Conservation (phyloP, 2,113 vertebrate species). For the Haliaeetus leucogaster region DNA sequence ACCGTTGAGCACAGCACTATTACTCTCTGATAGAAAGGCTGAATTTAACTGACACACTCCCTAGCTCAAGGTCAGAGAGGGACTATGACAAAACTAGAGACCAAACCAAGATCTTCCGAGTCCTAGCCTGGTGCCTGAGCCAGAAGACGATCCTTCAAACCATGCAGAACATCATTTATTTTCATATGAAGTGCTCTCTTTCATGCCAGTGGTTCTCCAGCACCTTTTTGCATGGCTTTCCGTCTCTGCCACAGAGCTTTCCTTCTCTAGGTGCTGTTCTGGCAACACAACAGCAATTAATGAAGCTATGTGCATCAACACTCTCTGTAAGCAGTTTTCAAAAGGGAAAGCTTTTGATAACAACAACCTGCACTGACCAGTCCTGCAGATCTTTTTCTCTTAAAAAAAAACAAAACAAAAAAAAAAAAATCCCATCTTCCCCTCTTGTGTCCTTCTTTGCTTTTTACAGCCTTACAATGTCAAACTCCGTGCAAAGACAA, state of each 20-base stretch:
- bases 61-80: slow-evolving; percentile 12
- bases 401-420: not conserved
- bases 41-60: not conserved
- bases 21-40: not conserved
- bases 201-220: not conserved
- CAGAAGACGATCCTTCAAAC: not conserved
- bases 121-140: not conserved
- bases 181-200: not conserved
- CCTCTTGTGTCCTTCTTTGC: not conserved
- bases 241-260: slow-evolving; percentile 1
- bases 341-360: not conserved
- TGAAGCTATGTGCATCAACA: not conserved
- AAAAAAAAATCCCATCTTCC: not conserved
- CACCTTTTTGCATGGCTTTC: not conserved
- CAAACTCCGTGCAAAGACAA: not conserved
- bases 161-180: slow-evolving; percentile 36
- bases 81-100: not conserved
- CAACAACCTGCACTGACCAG: not conserved
- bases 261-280: not conserved
- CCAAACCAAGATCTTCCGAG: not conserved
- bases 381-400: not conserved
- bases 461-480: not conserved
- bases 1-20: not conserved
- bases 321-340: not conserved
- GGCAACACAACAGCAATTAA: not conserved